Evolutionary conservation across 2,797 vertebrate genomes (phyloP).

Genomic region (Enteromius mattozi): DNA sequence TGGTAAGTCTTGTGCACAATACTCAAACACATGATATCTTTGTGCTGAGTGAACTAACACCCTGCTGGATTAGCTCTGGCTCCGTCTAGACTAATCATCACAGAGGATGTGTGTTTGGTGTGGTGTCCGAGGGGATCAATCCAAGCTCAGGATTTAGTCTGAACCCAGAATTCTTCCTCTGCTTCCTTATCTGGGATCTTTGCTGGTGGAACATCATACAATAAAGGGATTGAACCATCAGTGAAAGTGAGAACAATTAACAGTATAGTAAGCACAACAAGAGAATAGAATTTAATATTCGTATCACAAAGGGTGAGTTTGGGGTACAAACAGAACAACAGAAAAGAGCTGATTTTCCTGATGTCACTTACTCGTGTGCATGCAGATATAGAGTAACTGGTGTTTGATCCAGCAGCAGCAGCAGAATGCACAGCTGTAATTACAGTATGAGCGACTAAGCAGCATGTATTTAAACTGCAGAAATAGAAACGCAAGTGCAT

Average conservation of each 20-base stretch:
- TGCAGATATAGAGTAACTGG: neutral
- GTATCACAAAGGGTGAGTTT: neutral
- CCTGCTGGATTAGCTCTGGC: neutral
- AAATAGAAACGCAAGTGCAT: constrained; percentile 72
- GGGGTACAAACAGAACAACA: neutral
- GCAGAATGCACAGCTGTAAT: constrained; percentile 66
- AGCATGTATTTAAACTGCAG: constrained; percentile 76
- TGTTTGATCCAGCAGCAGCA: neutral
- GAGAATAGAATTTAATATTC: neutral
- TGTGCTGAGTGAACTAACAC: neutral
- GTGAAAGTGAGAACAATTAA: neutral
- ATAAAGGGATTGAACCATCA: neutral
- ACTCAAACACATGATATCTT: neutral
- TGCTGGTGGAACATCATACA: too few relatives aligned
- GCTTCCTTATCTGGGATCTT: neutral
- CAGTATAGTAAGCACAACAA: neutral
- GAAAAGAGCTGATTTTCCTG: neutral
- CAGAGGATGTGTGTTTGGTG: neutral
- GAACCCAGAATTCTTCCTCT: too few relatives aligned
- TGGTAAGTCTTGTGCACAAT: neutral
- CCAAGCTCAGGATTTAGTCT: too few relatives aligned
- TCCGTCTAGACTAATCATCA: neutral
- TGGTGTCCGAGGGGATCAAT: too few relatives aligned
- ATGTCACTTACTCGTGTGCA: neutral
- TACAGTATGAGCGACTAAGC: constrained; percentile 67